A percentile compares a stretch with the other conserved stretches of the same genome.
phyloP scores from a whole-genome alignment of 1,140 invertebrate genomes.

The Nixonia krombeini region DNA sequence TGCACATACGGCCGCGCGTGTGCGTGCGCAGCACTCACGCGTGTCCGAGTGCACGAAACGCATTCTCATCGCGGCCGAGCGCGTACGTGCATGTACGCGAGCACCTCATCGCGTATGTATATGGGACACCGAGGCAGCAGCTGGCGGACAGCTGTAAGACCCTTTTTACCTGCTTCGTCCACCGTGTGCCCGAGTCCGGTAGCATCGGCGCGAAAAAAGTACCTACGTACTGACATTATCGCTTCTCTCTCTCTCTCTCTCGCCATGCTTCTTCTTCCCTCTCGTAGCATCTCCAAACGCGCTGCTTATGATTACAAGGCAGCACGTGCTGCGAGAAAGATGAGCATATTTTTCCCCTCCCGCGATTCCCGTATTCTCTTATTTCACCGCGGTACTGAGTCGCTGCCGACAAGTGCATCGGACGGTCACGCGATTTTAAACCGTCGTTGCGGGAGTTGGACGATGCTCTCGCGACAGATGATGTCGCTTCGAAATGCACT shows the following conservation, averaged over 20 bases:
- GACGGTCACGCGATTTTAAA: background rate
- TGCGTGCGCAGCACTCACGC: conserved; percentile 26
- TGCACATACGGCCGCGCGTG: background rate
- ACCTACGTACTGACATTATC: conserved; percentile 1
- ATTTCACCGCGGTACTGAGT: background rate
- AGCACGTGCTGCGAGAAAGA: conserved; percentile 30
- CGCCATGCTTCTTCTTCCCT: background rate
- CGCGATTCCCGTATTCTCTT: background rate
- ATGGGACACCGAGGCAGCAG: conserved; percentile 69
- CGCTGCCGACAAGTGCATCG: background rate
- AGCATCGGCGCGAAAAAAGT: conserved; percentile 40
- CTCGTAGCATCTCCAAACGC: conserved; percentile 4
- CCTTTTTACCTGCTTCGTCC: conserved; percentile 69
- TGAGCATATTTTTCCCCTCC: background rate
- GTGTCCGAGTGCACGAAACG: conserved; percentile 43
- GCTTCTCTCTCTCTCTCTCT: background rate
- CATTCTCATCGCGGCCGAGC: conserved; percentile 36
- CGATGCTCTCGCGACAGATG: too few species aligned
- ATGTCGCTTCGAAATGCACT: too few species aligned
- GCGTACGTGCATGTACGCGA: conserved; percentile 32
- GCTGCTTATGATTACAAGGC: background rate
- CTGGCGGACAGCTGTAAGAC: conserved; percentile 71
- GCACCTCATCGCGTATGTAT: conserved; percentile 66
- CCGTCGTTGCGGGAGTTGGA: too few species aligned
- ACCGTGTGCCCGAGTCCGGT: conserved; percentile 49